Evolutionary conservation across 1,140 invertebrate genomes (phyloP), one percentile per base, ranked within the genome.

Genomic region (Aculops lycopersici): DNA sequence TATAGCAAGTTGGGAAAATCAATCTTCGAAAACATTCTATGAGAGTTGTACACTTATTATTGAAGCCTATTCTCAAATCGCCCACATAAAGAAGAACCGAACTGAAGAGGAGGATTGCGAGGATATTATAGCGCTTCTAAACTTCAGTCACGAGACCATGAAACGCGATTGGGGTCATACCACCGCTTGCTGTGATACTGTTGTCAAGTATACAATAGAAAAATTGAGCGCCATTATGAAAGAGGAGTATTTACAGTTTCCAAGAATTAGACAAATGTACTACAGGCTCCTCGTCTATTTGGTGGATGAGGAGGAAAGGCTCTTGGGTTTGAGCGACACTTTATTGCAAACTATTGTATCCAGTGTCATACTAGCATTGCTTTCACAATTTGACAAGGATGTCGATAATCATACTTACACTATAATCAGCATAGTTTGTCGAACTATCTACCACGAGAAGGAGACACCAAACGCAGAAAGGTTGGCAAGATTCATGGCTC

Each of bases 171-270:
- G 24, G 24, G 24, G 24, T 72, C 47, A 61, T 73, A 38, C 65
- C 70, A 53, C 61, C 71, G 36, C 58, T 45, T 35, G 15, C 35
- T 18, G n/a, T 31, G 4, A 2, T 65, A 65, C 71, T 52, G 68
- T 76, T 17, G 69, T 67, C 47, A 49, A 76, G 2, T 66, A 64
- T 54, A 72, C 72, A 18, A 55, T 77, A 0, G 66, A 65, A 49
- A 68, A 71, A 38, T 59, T 77, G 38, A 68, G 75, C 60, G 72
- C 73, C 17, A 53, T 77, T 38, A 72, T 77, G 64, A 71, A 63
- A 37, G 55, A 64, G n/a, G 69, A 76, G 50, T 51, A 77, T 17
- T 51, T 76, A 4, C 66, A 71, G 51, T 71, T 74, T 54, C 61
- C 62, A 2, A 59, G 61, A 3, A 53, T 79, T 13, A 75, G 73